Base-by-base conservation (phyloP, 2,888 invertebrate species). In the Thereva nobilitata region DNA sequence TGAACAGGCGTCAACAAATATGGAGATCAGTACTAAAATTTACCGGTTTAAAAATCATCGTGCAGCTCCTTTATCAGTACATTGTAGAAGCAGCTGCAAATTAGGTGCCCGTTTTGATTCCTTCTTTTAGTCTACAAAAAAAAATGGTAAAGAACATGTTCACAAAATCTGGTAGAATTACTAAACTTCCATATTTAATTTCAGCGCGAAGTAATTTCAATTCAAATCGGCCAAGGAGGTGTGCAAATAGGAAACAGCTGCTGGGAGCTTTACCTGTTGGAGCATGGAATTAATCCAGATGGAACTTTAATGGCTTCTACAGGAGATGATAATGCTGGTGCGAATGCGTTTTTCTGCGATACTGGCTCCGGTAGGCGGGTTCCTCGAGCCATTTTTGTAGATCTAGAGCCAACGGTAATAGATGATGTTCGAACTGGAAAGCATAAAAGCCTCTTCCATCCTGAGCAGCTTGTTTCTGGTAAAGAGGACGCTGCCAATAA, bases 401-500 rank as follows among this genome's bases (percentile, higher is more conserved):
- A 59, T 6, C 42, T 94, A 68, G 94, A 95, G 78, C 90, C 92
- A 40, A 93, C 93, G 55, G 94, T 95, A 61, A 90, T 95, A 54
- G 92, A 91, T 86, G 75, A 75, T 79, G 82, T 84, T 10, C 83
- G 80, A 79, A 71, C 72, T 75, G 89, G 90, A 4, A 85, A 86
- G 55, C 91, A 91, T 77, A 85, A 88, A 1, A 87, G 88, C 74
- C 82, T 92, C 41, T 92, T 89, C 81, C 90, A 92, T 77, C 93
- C 93, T 0, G 93, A 93, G 74, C 93, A 93, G 78, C 81, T 95
- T 72, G 91, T 94, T 74, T 89, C 89, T 3, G 91, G 91, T 69
- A 91, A 91, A 78, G 91, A 91, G 78, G 91, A 91, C 75, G 91
- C 91, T 6, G 91, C 91, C 6, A 93, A 94, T 79, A 94, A 94